Base-by-base conservation (phyloP, 2,888 invertebrate genomes). In the Merodon equestris region DNA sequence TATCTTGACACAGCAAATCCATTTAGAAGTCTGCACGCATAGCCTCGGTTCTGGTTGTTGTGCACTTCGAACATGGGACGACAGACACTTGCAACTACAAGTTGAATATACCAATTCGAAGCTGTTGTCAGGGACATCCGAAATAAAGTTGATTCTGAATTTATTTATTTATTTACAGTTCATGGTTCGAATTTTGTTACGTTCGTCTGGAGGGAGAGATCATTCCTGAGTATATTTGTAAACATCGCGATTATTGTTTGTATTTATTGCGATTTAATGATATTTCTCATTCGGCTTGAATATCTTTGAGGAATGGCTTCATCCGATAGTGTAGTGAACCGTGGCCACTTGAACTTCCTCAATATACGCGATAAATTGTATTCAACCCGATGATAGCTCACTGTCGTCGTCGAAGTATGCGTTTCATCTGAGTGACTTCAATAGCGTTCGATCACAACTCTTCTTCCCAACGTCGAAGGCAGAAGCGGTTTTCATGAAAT, bases 1-100 rank as follows among this genome's bases (percentile, higher is more conserved):
- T 76, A 60, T 76, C 76, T 71, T 71, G 71, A 66, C 76, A 73
- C 73, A 76, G 73, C 67, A 67, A 67, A 72, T 66, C 76, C 76
- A 76, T 76, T 76, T 76, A 72, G 56, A 66, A 76, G 47, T 42
- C 61, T 67, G 56, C 66, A 67, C 75, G 75, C 54, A 76, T 40
- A 61, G 47, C 64, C 60, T 53, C 57, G 54, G 53, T 60, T 76
- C 54, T 74, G 53, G 38, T 50, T 27, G 40, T 36, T 17, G 13
- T 51, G 9, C 50, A 50, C 56, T 57, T 66, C 40, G 54, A 76
- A 54, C 71, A 56, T 50, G 61, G 60, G 56, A 56, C 34, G 53
- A 7, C 60, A 71, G 72, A 76, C 72, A 76, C 76, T 66, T 76
- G 76, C 66, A 72, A 34, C 61, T 72, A 61, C 66, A 66, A 76